A percentile compares a stretch with the other conserved stretches of the same genome.
phyloP scores from a whole-genome alignment of 2,797 vertebrate species.

The Acanthornis magna region DNA sequence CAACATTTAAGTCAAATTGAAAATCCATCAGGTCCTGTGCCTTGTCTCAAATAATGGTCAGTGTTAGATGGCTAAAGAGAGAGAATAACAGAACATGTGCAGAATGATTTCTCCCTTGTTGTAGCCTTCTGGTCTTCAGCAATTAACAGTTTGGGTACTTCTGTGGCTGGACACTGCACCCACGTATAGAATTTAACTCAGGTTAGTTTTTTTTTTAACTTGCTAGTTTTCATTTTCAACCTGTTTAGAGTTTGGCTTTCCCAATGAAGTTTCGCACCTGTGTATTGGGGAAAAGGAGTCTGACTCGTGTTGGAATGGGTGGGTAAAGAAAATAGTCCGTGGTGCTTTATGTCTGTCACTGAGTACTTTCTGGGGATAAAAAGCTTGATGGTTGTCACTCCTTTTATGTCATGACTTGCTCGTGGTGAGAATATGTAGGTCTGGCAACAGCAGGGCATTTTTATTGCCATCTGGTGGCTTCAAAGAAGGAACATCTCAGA shows the following conservation, averaged over 20 bases:
- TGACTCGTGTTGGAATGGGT: background rate
- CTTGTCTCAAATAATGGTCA: background rate
- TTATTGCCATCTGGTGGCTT: background rate
- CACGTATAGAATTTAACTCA: background rate
- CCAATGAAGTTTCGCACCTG: background rate
- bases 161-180: background rate
- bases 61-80: background rate
- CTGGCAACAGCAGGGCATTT: background rate
- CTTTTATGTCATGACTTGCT: background rate
- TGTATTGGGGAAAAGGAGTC: background rate
- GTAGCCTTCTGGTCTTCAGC: background rate
- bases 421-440: background rate
- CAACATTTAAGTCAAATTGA: background rate
- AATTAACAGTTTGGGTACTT: background rate
- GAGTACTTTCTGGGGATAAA: background rate
- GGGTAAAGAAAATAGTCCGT: background rate
- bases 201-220: background rate
- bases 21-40: background rate
- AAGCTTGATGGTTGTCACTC: background rate
- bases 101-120: background rate
- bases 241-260: background rate
- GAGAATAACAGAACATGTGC: background rate
- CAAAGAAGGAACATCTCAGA: background rate
- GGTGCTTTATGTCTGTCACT: background rate
- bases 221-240: background rate